These are phyloP conservation scores for Acrocephalus kingi DNA, from an alignment of 2,113 vertebrate species.

Conservation along the genomic window DNA sequence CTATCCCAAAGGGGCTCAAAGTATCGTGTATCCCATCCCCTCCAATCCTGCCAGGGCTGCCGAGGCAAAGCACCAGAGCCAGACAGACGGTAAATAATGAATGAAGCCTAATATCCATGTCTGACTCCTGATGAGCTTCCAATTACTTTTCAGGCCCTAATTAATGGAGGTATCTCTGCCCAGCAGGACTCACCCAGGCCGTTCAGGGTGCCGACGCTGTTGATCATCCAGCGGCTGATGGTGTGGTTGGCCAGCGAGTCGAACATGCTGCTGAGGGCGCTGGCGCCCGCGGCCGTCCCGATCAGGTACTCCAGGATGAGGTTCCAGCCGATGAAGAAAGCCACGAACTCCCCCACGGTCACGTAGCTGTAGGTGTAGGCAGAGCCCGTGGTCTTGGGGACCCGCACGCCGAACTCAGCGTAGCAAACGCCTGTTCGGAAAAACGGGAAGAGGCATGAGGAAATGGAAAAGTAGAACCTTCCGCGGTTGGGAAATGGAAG, in stretches of 20 bases:
- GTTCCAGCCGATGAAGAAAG: conserved; percentile 98
- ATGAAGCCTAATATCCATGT: background rate
- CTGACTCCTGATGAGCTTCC: background rate
- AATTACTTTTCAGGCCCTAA: background rate
- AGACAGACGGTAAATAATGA: background rate
- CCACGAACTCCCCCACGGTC: conserved; percentile 95
- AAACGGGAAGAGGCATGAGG: fast-evolving
- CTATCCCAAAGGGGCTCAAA: background rate
- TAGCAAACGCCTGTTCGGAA: conserved; percentile 88
- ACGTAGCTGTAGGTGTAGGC: conserved; percentile 99
- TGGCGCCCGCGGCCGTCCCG: conserved; percentile 92
- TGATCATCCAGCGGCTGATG: conserved; percentile 93
- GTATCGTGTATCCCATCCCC: fast-evolving
- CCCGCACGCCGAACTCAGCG: conserved; percentile 94
- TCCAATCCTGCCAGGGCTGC: fast-evolving
- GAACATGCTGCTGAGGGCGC: conserved; percentile 97
- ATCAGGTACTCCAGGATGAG: conserved; percentile 98
- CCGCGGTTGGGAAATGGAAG: background rate
- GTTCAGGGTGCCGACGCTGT: conserved; percentile 86
- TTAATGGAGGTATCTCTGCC: background rate
- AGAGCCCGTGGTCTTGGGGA: conserved; percentile 96
- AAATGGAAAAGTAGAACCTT: background rate
- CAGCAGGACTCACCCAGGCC: conserved; percentile 80
- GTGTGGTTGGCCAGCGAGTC: conserved; percentile 96
- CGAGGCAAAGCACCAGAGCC: background rate